Percentiles rank a stretch among this genome's conserved stretches.
phyloP scores from a whole-genome alignment of 2,113 vertebrate species.

The Cyrtonyx montezumae region DNA sequence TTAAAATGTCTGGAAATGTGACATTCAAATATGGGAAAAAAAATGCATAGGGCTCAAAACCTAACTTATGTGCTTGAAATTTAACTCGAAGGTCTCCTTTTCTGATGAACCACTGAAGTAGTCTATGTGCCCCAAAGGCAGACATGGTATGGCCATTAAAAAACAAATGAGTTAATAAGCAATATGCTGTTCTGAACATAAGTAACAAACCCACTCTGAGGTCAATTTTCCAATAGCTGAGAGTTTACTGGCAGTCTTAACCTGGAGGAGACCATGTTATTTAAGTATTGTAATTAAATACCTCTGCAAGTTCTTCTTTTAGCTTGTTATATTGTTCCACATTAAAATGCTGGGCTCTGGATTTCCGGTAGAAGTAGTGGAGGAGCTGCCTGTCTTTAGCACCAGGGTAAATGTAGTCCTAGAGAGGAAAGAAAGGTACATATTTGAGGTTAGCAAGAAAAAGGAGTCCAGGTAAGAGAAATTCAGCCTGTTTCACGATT shows the following conservation, averaged over 20 bases:
- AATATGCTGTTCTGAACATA: background rate
- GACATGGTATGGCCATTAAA: background rate
- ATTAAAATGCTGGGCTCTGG: constrained; percentile 82
- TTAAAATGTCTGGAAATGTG: background rate
- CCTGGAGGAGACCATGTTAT: background rate
- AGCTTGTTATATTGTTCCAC: constrained; percentile 89
- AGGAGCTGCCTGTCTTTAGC: constrained; percentile 88
- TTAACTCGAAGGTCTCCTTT: background rate
- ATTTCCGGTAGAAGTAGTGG: constrained; percentile 86
- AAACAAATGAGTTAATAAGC: background rate
- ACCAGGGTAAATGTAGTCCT: constrained; percentile 91
- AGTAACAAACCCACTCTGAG: background rate
- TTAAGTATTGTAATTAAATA: constrained; percentile 54
- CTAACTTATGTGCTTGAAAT: background rate
- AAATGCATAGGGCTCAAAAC: background rate
- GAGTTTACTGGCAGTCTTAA: background rate
- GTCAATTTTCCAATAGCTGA: background rate
- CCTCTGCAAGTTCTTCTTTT: constrained; percentile 87
- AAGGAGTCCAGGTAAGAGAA: background rate
- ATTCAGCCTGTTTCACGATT: background rate
- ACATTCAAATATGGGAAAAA: background rate
- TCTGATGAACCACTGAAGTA: background rate
- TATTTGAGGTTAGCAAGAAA: background rate
- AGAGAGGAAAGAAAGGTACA: background rate
- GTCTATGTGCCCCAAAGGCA: background rate